Evolutionary conservation across 2,797 vertebrate genomes (phyloP), one percentile per base, ranked within the genome.

Genomic region (Picus viridis): DNA sequence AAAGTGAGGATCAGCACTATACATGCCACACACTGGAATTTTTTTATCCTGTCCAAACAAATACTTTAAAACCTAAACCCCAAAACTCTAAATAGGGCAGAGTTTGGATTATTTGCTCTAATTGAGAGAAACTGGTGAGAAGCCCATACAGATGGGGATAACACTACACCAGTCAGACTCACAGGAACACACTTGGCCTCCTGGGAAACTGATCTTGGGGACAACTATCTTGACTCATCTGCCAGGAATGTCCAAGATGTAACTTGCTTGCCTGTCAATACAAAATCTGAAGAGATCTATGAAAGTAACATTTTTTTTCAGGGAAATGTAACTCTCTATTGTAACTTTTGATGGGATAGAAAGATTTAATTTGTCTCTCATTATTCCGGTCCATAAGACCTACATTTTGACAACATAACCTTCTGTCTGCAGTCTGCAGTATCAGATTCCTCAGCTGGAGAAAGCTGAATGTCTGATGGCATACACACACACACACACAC

Each of bases 191-290:
- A 26, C 3, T 5, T 39, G 19, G 5, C 4, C 6, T 56, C 3
- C 15, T 58, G 17, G 3, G 16, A 23, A 79, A 10, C 9, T 54
- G 39, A 18, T 16, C 1, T 0, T 26, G 5, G 9, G 2, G 2
- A 63, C 6, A 62, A 2, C 6, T n/a, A 6, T 26, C 36, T 39
- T 80, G 3, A 56, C 7, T 24, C 0, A 0, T 32, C 39, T 47
- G 2, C 7, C 30, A 63, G 43, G 22, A 59, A 54, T 13, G 0
- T 56, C 27, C 1, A 0, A 69, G 9, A 16, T 30, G 7, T 34
- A 53, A 9, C 5, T 58, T 45, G 7, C 36, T 51, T 61, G 9
- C 10, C 36, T 5, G 23, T 51, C 22, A 51, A 24, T 41, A n/a
- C 9, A 6, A 49, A 49, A 16, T 1, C 13, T 53, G 15, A 43